Percentiles rank a stretch among this genome's conserved stretches.
Evolutionary conservation across 2,888 invertebrate genomes (phyloP).

Genomic region (Minunthozetes semirufus): DNA sequence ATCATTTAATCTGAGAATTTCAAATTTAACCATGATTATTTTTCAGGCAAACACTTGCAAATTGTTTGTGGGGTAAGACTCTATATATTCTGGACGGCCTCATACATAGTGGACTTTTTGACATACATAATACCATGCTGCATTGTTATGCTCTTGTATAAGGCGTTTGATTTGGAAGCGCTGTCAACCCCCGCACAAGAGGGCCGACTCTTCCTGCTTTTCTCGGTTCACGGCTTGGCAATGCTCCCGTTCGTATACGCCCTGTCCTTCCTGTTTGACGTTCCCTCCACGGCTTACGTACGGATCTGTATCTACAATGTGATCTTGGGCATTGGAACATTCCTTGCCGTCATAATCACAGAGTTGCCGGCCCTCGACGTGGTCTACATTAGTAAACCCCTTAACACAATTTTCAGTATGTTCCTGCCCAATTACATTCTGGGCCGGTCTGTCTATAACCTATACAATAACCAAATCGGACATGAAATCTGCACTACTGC

Average conservation of each 20-base stretch:
- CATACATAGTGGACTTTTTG: constrained; percentile 33
- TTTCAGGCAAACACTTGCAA: constrained; percentile 36
- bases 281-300: constrained; percentile 40
- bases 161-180: not conserved
- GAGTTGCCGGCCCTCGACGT: constrained; percentile 57
- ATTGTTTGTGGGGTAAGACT: constrained; percentile 32
- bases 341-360: constrained; percentile 62
- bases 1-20: not conserved
- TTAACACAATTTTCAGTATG: constrained; percentile 62
- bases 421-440: constrained; percentile 63
- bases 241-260: constrained; percentile 42
- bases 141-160: not conserved
- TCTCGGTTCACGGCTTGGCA: constrained; percentile 39
- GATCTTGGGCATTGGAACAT: constrained; percentile 7
- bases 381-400: constrained; percentile 54
- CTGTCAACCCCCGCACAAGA: not conserved
- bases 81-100: constrained; percentile 33
- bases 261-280: constrained; percentile 39
- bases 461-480: constrained; percentile 50
- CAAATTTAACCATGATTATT: constrained; percentile 47
- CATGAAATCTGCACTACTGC: constrained; percentile 46
- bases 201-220: constrained; percentile 36
- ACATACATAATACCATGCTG: constrained; percentile 14
- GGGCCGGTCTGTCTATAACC: constrained; percentile 50
- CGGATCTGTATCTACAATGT: constrained; percentile 59